phyloP scores from a whole-genome alignment of 2,797 vertebrate species.

The Brotula barbata region DNA sequence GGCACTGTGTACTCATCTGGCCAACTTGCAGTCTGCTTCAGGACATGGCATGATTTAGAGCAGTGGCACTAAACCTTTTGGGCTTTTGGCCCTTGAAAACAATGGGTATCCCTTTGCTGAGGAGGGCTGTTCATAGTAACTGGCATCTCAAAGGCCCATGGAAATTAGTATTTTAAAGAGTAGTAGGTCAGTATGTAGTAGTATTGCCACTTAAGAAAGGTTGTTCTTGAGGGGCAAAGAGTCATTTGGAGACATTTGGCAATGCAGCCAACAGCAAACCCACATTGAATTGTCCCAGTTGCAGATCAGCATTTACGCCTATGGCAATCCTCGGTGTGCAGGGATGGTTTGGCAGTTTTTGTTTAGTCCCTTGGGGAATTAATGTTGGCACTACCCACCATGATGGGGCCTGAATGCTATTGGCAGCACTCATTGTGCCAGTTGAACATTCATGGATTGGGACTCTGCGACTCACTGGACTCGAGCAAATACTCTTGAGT shows the following conservation, averaged over 20 bases:
- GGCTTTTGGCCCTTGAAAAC: constrained; percentile 54
- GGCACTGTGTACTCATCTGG: constrained; percentile 22
- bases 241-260: constrained; percentile 18
- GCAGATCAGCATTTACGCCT: constrained; percentile 54
- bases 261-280: constrained; percentile 42
- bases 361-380: constrained; percentile 63
- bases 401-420: constrained; percentile 49
- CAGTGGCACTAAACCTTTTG: constrained; percentile 36
- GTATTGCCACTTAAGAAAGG: constrained; percentile 35
- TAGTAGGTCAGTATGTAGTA: constrained; percentile 37
- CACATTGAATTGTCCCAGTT: constrained; percentile 54
- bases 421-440: constrained; percentile 56
- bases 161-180: constrained; percentile 44
- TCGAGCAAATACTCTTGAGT: constrained; percentile 70
- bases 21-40: constrained; percentile 21
- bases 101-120: constrained; percentile 27
- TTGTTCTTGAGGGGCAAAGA: constrained; percentile 15
- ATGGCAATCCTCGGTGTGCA: constrained; percentile 45
- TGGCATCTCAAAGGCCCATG: constrained; percentile 28
- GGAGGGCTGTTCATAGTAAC: constrained; percentile 22
- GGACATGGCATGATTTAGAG: constrained; percentile 44
- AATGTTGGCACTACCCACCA: constrained; percentile 53
- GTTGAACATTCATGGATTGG: constrained; percentile 68
- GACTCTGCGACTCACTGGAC: constrained; percentile 60
- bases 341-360: constrained; percentile 59